Base-by-base conservation (phyloP, 1,140 invertebrate species). In the Centruroides sculpturatus region DNA sequence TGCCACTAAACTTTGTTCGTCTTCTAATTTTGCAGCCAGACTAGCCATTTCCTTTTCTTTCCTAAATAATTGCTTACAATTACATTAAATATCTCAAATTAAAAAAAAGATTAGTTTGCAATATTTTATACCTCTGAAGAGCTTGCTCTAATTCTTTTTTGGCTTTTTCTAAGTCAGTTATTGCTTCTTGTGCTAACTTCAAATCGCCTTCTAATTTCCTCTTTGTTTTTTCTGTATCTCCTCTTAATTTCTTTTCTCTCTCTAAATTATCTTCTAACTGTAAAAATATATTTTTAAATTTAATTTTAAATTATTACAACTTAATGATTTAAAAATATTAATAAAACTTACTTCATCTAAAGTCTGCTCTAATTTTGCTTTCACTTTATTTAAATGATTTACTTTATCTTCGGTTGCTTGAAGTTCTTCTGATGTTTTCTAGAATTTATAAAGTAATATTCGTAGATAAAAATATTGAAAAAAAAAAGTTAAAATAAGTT, bases 351-450 rank as follows among this genome's bases (percentile, higher is more conserved):
- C 64, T 53, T 98, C 94, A 74, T 98, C 94, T 60, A 99, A 82
- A 68, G 92, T 97, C 74, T 96, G 91, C 79, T 99, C 95, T 68
- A 98, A 80, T 79, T 98, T 99, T 68, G 89, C 83, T 79, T 98
- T 98, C 62, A 98, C 89, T 78, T 98, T 98, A 82, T 92, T 98
- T 70, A 98, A 83, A 78, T 99, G 95, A 79, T 98, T 98, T 70
- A 95, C 91, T 79, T 99, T 98, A 78, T 99, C 96, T 77, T 99
- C 96, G 69, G 94, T 89, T 65, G 89, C 87, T 77, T 96, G 89
- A 10, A 99, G 82, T 75, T 97, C 92, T 75, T 98, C 95, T 67
- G 87, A 81, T 59, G 93, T 91, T 82, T 98, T 98, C 61, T 65
- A 54, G 5, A 35, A 56, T 54, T 10, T n/a, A 41, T 41, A 41